phyloP scores from a whole-genome alignment of 1,140 invertebrate species.

The Papilio dardanus region DNA sequence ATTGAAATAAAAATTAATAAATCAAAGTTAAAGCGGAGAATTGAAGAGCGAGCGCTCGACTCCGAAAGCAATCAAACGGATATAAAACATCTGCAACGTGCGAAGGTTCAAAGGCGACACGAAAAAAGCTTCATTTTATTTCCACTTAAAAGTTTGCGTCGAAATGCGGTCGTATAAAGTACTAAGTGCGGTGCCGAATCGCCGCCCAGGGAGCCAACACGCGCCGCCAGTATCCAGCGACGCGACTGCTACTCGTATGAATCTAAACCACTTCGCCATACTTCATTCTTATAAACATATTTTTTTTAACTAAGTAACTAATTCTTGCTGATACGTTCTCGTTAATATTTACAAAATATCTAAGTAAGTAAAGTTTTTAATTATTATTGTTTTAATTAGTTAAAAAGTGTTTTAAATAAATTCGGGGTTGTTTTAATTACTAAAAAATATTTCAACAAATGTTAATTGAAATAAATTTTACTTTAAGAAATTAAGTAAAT shows the following conservation, averaged over 20 bases:
- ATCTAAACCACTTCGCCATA: background rate
- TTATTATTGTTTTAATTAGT: background rate
- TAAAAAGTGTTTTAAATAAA: background rate
- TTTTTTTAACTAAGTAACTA: background rate
- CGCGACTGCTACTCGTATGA: conserved; percentile 10
- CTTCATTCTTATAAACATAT: background rate
- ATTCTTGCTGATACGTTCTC: background rate
- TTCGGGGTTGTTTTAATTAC: background rate
- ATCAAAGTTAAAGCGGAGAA: conserved; percentile 27
- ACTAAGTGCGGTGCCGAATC: conserved; percentile 53
- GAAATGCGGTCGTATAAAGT: conserved; percentile 60
- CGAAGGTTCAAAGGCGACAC: conserved; percentile 49
- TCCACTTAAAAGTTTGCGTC: conserved; percentile 65
- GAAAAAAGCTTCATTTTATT: conserved; percentile 57
- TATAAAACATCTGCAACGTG: conserved; percentile 57
- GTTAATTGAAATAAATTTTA: conserved; percentile 1
- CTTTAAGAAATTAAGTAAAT: background rate
- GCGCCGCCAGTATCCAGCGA: conserved; percentile 34
- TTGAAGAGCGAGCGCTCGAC: conserved; percentile 35
- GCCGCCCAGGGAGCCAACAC: conserved; percentile 41
- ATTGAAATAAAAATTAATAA: conserved; percentile 14
- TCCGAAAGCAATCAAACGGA: conserved; percentile 50
- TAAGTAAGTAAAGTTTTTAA: background rate
- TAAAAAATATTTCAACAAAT: background rate
- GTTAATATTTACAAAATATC: background rate